Conservation (phyloP, 2,888 invertebrate genomes). For the Mimumesa dahlbomi region DNA sequence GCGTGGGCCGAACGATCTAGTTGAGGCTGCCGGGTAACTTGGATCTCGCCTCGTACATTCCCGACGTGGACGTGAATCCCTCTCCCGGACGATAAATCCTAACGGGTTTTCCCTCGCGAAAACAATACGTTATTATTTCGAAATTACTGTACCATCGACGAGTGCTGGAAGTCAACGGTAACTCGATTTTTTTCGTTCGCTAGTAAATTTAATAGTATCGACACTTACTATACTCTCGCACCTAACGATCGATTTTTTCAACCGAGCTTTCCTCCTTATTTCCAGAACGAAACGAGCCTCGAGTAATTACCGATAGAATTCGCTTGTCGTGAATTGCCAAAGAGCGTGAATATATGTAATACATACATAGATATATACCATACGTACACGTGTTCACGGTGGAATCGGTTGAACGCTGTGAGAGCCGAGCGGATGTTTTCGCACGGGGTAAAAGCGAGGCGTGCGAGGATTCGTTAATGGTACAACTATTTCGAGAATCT, state of each 20-base stretch:
- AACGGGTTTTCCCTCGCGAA: constrained; percentile 29
- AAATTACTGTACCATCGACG: constrained; percentile 4
- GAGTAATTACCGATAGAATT: no score
- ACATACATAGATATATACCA: no score
- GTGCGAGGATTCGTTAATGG: constrained; percentile 68
- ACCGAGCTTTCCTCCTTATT: no score
- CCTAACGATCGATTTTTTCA: no score
- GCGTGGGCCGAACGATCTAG: constrained; percentile 51
- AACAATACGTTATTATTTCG: constrained; percentile 25
- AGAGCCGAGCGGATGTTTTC: constrained; percentile 51
- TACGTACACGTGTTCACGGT: not conserved
- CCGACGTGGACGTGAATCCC: constrained; percentile 8
- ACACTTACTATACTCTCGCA: no score
- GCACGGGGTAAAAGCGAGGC: constrained; percentile 45
- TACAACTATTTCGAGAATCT: constrained; percentile 74
- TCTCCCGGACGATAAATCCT: constrained; percentile 18
- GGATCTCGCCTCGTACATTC: not conserved
- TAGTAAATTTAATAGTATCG: no score
- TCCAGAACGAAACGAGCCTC: no score
- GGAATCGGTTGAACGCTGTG: not conserved
- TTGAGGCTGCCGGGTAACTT: constrained; percentile 25
- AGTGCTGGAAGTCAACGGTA: constrained; percentile 15
- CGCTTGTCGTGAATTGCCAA: no score
- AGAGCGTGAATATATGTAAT: no score
- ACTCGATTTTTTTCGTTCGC: constrained; percentile 21